Conservation (phyloP, 1,140 invertebrate species). For the Ooceraea biroi region DNA sequence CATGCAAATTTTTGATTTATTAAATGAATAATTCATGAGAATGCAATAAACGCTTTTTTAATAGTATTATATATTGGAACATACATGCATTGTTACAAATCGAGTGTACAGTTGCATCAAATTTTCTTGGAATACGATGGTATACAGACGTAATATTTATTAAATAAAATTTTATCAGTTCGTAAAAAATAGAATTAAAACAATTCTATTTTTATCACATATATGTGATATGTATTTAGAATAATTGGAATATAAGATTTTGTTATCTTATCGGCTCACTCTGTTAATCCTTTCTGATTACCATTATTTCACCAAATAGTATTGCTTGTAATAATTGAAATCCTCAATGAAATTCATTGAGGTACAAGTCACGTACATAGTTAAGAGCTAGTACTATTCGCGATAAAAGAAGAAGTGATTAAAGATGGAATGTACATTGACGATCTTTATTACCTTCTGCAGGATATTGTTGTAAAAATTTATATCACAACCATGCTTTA, state of each 20-base stretch:
- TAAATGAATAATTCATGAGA: slow-evolving; percentile 4
- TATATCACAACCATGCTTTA: background rate
- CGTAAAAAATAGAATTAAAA: background rate
- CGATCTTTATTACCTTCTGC: slow-evolving; percentile 10
- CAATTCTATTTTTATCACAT: background rate
- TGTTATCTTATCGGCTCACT: background rate
- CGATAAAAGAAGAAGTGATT: slow-evolving; percentile 30
- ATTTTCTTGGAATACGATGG: slow-evolving; percentile 16
- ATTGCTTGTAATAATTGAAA: slow-evolving; percentile 42
- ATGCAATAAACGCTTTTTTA: background rate
- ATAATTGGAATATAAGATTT: background rate
- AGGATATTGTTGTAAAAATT: background rate
- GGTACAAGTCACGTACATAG: slow-evolving; percentile 33
- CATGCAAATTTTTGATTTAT: slow-evolving; percentile 6
- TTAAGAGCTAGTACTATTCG: background rate
- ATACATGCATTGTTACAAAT: background rate
- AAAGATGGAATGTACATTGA: slow-evolving; percentile 1
- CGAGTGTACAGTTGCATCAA: background rate
- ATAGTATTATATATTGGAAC: background rate
- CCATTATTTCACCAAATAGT: slow-evolving; percentile 27
- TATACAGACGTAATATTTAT: background rate
- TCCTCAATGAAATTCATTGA: slow-evolving; percentile 11
- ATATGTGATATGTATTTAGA: no score
- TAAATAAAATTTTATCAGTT: slow-evolving; percentile 12
- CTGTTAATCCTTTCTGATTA: slow-evolving; percentile 16